phyloP scores from a whole-genome alignment of 2,113 vertebrate genomes.

The Stigmatopora argus region DNA sequence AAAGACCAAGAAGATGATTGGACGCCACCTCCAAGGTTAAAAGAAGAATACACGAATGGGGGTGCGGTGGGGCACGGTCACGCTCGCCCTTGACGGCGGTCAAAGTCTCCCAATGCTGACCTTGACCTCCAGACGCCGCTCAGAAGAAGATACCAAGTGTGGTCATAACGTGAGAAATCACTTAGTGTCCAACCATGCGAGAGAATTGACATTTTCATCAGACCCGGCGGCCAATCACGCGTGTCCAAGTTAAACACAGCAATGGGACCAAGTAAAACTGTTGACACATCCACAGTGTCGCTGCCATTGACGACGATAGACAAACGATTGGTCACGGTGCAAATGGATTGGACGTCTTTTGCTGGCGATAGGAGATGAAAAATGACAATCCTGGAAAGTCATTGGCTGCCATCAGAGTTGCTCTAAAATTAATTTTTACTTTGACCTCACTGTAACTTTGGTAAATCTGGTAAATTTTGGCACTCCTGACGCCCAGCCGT shows the following conservation, averaged over 20 bases:
- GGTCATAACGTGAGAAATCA: constrained; percentile 32
- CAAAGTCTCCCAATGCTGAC: constrained; percentile 31
- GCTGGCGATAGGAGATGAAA: too few species aligned
- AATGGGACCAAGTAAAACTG: background rate
- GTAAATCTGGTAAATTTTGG: too few species aligned
- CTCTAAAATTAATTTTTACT: too few species aligned
- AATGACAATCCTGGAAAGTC: too few species aligned
- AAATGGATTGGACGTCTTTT: too few species aligned
- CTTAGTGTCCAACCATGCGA: constrained; percentile 52
- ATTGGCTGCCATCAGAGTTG: too few species aligned
- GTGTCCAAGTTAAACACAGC: background rate
- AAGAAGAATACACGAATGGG: constrained; percentile 37
- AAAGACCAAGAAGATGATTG: constrained; percentile 51
- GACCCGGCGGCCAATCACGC: background rate
- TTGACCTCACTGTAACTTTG: too few species aligned
- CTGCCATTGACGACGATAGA: too few species aligned
- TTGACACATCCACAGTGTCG: background rate
- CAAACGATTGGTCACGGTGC: too few species aligned
- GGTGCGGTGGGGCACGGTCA: constrained; percentile 25
- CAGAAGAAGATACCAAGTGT: constrained; percentile 23
- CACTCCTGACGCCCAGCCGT: too few species aligned
- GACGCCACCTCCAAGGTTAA: constrained; percentile 69
- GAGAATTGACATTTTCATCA: constrained; percentile 49
- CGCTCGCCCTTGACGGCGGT: constrained; percentile 37
- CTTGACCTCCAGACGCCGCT: constrained; percentile 48